phyloP scores from a whole-genome alignment of 2,797 vertebrate genomes.

The Peromyscus melanophrys region DNA sequence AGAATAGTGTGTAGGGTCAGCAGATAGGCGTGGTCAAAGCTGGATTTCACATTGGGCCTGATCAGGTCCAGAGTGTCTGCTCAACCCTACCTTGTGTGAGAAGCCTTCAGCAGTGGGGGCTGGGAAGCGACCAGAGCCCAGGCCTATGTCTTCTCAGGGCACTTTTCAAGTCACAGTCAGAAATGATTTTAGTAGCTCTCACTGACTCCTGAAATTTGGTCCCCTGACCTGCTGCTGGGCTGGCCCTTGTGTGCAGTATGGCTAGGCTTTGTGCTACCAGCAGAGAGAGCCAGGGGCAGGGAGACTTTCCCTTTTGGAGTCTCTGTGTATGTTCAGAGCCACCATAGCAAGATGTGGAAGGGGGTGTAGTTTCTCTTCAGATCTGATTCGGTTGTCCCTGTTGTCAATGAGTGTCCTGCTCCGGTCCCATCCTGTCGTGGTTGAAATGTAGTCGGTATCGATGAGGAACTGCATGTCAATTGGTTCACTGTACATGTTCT shows the following conservation, averaged over 20 bases:
- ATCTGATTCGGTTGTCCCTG: not conserved
- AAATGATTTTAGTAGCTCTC: not conserved
- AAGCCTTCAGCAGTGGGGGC: not conserved
- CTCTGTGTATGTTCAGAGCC: not conserved
- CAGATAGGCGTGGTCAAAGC: not conserved
- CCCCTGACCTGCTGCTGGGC: no score
- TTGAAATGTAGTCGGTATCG: accelerated
- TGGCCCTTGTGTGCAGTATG: not conserved
- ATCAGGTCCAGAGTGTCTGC: not conserved
- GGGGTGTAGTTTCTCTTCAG: not conserved
- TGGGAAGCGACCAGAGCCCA: not conserved
- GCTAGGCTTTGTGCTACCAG: no score
- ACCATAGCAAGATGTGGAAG: accelerated
- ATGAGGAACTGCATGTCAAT: not conserved
- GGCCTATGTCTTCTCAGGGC: not conserved
- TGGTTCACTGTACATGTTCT: accelerated
- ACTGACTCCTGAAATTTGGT: not conserved
- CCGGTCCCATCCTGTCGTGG: not conserved
- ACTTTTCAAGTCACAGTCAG: not conserved
- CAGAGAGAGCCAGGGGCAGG: accelerated
- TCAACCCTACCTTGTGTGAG: not conserved
- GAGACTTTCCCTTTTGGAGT: not conserved
- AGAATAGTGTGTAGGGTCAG: not conserved
- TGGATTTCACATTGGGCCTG: not conserved
- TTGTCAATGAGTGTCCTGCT: accelerated